These are phyloP conservation scores for Hydractinia echinata DNA, from an alignment of 30 jellyfish, hydroid and myxozoan genomes.

Conservation along the genomic window DNA sequence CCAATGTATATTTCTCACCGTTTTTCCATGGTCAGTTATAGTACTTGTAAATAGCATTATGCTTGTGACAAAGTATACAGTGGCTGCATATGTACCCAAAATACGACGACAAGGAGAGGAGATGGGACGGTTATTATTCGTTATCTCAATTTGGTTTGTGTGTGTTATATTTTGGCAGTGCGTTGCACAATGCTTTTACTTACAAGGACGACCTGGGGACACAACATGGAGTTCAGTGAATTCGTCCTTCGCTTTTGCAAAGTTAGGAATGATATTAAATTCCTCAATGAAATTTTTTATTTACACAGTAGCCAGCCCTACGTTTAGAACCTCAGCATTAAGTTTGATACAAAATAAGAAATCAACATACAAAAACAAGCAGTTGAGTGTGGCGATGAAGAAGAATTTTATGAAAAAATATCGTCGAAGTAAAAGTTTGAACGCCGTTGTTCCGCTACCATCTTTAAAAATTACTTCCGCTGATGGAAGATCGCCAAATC, in stretches of 20 bases:
- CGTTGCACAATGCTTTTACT: constrained; percentile 15
- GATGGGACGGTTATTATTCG: constrained; percentile 4
- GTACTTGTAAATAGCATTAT: constrained; percentile 9
- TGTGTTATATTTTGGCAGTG: constrained; percentile 3
- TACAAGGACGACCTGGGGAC: neutral
- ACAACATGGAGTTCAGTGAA: neutral
- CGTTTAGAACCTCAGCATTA: neutral
- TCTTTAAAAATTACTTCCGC: neutral
- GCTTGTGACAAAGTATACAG: neutral
- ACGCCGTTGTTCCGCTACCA: neutral
- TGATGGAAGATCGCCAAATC: neutral
- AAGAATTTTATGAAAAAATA: neutral
- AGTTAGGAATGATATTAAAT: constrained; percentile 5
- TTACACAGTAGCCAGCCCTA: neutral
- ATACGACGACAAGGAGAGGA: neutral
- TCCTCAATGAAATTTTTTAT: constrained; percentile 7
- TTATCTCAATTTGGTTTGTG: neutral
- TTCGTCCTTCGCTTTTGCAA: constrained; percentile 14
- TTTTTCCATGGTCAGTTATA: constrained; percentile 6
- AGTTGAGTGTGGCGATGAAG: neutral
- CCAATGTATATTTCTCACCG: constrained; percentile 18
- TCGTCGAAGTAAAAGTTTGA: neutral
- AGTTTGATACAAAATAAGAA: neutral
- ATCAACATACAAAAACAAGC: neutral
- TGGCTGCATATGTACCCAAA: neutral